Base-by-base conservation (phyloP, 2,113 vertebrate species). In the Poicephalus meyeri region DNA sequence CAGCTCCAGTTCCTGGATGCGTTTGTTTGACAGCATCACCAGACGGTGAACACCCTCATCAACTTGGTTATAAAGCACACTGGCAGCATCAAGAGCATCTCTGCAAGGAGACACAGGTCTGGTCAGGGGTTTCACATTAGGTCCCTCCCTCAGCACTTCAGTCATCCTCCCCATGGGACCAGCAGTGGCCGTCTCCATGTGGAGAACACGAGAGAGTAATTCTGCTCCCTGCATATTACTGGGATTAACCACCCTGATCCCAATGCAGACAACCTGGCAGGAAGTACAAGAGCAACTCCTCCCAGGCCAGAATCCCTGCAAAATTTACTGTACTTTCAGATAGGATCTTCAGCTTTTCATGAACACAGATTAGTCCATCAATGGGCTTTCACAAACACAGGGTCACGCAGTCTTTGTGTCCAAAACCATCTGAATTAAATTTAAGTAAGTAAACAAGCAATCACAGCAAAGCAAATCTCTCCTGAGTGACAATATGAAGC, bases 31-130 rank as follows among this genome's bases (percentile, higher is more conserved):
- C 79, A 99, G 91, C 89, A 98, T 98, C 56, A 99, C 99, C 95
- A 99, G 97, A 2, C 96, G 97, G 93, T 99, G 99, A 42, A 99
- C 98, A 13, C 99, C 98, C 96, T 98, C 98, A 63, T 99, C 99
- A 91, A 99, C 99, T 21, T 90, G 88, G 20, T 98, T 97, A 66
- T 99, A 99, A 24, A 99, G 98, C 56, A 93, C 61, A 0, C 97
- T 84, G n/a, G 97, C 99, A 8, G 88, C 53, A 41, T 98, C 98
- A 23, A 99, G 96, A 0, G 98, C 97, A 33, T 97, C 98, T 93
- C 98, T 99, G 95, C 41, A 88, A 93, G 18, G 64, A 86, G 72
- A 95, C 78, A 96, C n/a, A 73, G 46, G 13, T 11, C 37, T 49
- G 9, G 73, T 95, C 66, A 91, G 55, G 28, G 23, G 21, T 16